phyloP scores from a whole-genome alignment of 2,113 vertebrate genomes.

The Gallinago undulata region DNA sequence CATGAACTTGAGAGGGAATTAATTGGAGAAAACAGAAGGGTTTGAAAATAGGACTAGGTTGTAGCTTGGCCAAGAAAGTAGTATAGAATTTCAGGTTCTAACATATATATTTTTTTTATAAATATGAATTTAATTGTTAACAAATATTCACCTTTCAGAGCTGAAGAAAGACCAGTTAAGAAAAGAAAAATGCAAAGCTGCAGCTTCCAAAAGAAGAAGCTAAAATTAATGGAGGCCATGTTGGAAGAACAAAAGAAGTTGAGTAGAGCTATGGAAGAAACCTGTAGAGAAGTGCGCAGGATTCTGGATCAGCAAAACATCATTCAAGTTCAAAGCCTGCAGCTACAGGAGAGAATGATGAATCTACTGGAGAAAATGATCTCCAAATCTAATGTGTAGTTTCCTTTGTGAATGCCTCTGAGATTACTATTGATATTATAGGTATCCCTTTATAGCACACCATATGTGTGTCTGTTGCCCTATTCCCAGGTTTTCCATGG shows the following conservation, averaged over 20 bases:
- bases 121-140: constrained; percentile 16
- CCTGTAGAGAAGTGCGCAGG: constrained; percentile 89
- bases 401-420: constrained; percentile 40
- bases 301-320: constrained; percentile 95
- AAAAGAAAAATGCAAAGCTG: constrained; percentile 79
- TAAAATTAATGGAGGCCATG: constrained; percentile 92
- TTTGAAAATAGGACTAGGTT: neutral
- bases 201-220: constrained; percentile 86
- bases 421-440: constrained; percentile 48
- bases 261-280: constrained; percentile 90
- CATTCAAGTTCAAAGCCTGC: constrained; percentile 93
- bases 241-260: constrained; percentile 89
- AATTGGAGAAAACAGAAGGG: neutral
- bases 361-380: constrained; percentile 95
- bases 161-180: constrained; percentile 81
- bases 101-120: neutral
- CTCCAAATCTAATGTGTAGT: constrained; percentile 75
- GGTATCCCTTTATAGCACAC: constrained; percentile 57
- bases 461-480: constrained; percentile 56
- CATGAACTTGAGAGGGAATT: neutral
- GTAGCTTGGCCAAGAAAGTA: neutral
- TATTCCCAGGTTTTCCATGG: constrained; percentile 55
- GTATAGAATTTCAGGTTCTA: neutral
- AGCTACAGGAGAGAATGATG: constrained; percentile 98
- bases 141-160: constrained; percentile 74